Evolutionary conservation across 2,888 invertebrate species (phyloP).

Genomic region (Macrophya alboannulata): DNA sequence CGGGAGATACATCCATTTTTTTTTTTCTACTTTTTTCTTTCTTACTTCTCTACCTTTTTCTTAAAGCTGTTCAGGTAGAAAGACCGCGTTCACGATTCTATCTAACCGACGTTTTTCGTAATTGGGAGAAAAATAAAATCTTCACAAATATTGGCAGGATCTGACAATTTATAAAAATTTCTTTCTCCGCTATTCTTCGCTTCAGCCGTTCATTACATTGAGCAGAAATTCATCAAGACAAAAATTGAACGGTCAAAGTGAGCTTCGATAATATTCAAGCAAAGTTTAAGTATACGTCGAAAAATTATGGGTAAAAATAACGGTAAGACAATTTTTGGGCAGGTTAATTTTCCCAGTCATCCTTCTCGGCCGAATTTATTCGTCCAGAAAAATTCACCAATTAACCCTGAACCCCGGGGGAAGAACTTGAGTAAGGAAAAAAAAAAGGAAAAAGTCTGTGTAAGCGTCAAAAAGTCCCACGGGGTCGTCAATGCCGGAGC

Average conservation of each 20-base stretch:
- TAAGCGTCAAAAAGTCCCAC: conserved; percentile 70
- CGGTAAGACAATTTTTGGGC: conserved; percentile 15
- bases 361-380: conserved; percentile 28
- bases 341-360: neutral
- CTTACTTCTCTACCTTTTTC: conserved; percentile 1
- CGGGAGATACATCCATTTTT: conserved; percentile 64
- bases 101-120: conserved; percentile 58
- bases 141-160: neutral
- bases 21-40: neutral
- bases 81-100: conserved; percentile 18
- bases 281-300: conserved; percentile 62
- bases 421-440: conserved; percentile 51
- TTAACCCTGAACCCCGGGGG: conserved; percentile 63
- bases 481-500: conserved; percentile 65
- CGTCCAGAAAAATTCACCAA: conserved; percentile 69
- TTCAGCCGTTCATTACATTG: neutral
- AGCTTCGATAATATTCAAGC: neutral
- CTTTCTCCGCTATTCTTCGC: neutral
- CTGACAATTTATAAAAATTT: conserved; percentile 51
- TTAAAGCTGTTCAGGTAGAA: conserved; percentile 34
- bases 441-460: conserved; percentile 59
- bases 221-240: neutral
- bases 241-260: neutral
- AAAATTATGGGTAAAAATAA: conserved; percentile 56
- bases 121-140: conserved; percentile 59